Base-by-base conservation (phyloP, 2,113 vertebrate species). In the Pseudopodoces humilis region DNA sequence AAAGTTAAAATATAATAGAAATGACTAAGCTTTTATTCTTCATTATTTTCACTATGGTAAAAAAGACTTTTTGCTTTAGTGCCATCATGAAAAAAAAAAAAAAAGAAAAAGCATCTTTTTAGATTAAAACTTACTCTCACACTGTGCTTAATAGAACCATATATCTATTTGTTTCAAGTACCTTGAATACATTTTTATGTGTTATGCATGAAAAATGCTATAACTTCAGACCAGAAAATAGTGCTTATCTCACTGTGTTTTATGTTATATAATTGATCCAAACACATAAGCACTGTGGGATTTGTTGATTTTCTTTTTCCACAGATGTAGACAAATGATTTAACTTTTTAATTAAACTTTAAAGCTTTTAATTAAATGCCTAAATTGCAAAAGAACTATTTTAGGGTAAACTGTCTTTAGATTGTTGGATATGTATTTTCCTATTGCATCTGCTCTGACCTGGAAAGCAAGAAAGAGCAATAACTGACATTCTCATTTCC, bases 321-420 rank as follows among this genome's bases (percentile, higher is more conserved):
- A 4, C 79, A 95, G 94, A 97, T 97, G 96, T 50, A 97, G 97
- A 97, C 95, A 97, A 97, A 97, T 97, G 94, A 97, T 98, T 98
- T 97, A 98, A 98, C 95, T 97, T 97, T 97, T 98, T 98, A 98
- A 98, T 98, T 98, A 98, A 98, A 98, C 92, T 97, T 98, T 97
- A 97, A 98, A 95, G 86, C 82, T 94, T 97, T 96, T 98, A 98
- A 98, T 98, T 98, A 98, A 97, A 98, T 94, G 83, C 81, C 96
- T 97, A 97, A 97, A 97, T 97, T 97, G 93, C 88, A 96, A 96
- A 39, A 97, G 93, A 97, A 95, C 92, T 72, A 82, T 95, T 97
- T 97, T 71, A 91, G 86, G 55, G 94, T 96, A 97, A 98, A 97
- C 84, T 97, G 91, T 88, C 94, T 97, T 96, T 97, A 95, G 92